Evolutionary conservation across 35 echinoderm and acorn worm species (phyloP), one percentile per base, ranked within the genome.

Genomic region (Chiridota heheva): DNA sequence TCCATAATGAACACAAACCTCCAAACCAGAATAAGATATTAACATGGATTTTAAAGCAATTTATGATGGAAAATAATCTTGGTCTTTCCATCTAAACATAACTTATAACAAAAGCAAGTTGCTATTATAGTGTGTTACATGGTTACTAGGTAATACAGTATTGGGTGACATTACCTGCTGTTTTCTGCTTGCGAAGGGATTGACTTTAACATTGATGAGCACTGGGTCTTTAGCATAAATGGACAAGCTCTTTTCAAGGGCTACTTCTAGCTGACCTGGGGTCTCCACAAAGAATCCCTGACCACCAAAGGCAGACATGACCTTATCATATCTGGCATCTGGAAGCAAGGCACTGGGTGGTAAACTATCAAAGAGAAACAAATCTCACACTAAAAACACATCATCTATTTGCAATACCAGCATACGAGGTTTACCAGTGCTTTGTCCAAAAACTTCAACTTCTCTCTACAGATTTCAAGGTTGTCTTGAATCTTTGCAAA

Each of bases 241-340:
- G 24, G 72, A 60, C 3, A 91, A 81, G 49, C 88, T 87, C 24
- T 67, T 47, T 58, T 62, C 77, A 20, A 91, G 49, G 6, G 73
- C 88, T 32, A 73, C 53, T 41, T 97, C 94, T 16, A 97, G 66
- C 32, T 91, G 77, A 20, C 70, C 39, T 36, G 88, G 94, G 24
- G 94, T 97, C 33, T 69, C 73, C 16, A 91, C 94, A 77, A 75
- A 78, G 73, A 82, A 97, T 22, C 94, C 89, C 28, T 88, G 71
- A 29, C 94, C 94, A 48, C 89, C 88, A 64, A 98, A 98, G 20
- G 95, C 89, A 42, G 77, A 80, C 84, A 98, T 98, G 42, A 98
- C 81, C 80, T 98, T 79, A 22, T 98, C 95, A 73, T 98, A 98
- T 26, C 87, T 81, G 1, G 89, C 81, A 77, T 98, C 80, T 0